Conservation (phyloP, 2,113 vertebrate genomes). For the Neolamprologus sp. region DNA sequence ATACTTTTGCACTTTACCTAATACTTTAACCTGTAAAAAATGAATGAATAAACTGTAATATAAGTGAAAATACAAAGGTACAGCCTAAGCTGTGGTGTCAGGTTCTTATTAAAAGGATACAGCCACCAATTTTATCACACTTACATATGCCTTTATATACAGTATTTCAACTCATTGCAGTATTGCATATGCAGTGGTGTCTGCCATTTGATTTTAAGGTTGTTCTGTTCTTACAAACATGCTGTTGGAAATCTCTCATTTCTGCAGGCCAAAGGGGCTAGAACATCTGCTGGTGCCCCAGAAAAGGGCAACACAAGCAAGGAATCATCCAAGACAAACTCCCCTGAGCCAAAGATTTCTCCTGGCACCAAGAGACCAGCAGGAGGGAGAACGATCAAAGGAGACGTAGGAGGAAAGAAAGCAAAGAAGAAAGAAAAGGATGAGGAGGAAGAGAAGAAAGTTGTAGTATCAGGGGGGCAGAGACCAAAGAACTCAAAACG, state of each 20-base stretch:
- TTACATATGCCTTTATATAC: not conserved
- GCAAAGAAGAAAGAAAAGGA: conserved; percentile 25
- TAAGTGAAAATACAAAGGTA: not conserved
- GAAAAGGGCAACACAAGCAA: conserved; percentile 11
- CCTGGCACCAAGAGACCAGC: conserved; percentile 62
- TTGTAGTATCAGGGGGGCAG: conserved; percentile 15
- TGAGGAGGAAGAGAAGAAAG: not conserved
- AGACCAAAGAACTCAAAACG: conserved; percentile 68
- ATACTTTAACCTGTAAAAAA: not conserved
- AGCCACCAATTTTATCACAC: not conserved
- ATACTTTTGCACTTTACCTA: not conserved
- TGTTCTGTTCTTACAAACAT: not conserved
- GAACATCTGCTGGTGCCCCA: not conserved
- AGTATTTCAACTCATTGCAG: not conserved
- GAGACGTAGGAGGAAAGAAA: conserved; percentile 54
- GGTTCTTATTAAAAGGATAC: not conserved
- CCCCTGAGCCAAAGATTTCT: conserved; percentile 37
- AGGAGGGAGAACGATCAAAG: not conserved
- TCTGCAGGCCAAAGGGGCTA: conserved; percentile 29
- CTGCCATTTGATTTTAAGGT: not conserved
- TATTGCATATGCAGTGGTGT: not conserved
- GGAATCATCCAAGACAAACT: conserved; percentile 2
- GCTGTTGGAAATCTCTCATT: not conserved
- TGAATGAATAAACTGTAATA: not conserved
- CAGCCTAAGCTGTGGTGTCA: not conserved